Evolutionary conservation across 2,797 vertebrate species (phyloP).

Genomic region (Discoglossus pictus): DNA sequence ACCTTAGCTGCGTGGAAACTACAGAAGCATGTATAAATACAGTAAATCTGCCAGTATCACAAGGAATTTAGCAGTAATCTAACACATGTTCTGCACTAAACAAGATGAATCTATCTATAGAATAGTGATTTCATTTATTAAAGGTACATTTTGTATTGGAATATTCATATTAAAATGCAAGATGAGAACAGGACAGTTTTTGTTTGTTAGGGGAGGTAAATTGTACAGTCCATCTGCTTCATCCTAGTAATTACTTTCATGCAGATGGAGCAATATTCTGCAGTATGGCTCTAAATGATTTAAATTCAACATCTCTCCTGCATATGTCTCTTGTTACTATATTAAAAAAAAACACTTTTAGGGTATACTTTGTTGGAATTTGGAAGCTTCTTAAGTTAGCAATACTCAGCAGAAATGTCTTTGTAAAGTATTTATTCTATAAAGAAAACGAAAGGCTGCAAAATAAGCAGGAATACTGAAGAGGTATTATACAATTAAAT

Average conservation of each 20-base stretch:
- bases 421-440: too few species aligned
- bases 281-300: background rate
- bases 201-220: background rate
- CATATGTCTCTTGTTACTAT: background rate
- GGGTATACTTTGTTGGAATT: too few species aligned
- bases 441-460: too few species aligned
- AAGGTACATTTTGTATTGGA: background rate
- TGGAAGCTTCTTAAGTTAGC: too few species aligned
- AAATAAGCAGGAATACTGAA: too few species aligned
- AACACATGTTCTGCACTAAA: background rate
- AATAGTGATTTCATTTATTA: slow-evolving; percentile 7
- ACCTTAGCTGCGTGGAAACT: background rate
- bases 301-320: background rate
- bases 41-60: background rate
- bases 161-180: background rate
- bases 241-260: too few species aligned
- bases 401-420: too few species aligned
- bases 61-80: background rate
- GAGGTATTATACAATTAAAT: too few species aligned
- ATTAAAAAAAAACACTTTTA: too few species aligned
- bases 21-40: background rate
- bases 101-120: background rate
- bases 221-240: slow-evolving; percentile 9
- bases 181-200: background rate
- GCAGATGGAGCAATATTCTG: background rate